Conservation (phyloP, 2,888 invertebrate genomes). For the Drosophila vallismaia region DNA sequence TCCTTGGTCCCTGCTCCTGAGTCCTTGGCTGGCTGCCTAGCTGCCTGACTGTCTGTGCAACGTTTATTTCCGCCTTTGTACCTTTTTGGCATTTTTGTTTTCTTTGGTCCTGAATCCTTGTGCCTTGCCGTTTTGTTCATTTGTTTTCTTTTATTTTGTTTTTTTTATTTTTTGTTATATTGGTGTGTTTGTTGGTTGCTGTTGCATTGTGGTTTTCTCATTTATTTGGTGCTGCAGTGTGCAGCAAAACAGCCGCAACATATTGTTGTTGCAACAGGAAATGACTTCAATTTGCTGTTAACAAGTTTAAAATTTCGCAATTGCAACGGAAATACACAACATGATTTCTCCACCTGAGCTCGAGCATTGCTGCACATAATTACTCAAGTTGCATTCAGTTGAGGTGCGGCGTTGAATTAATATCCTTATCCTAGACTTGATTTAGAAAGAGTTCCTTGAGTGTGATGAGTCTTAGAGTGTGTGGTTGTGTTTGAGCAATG, state of each 20-base stretch:
- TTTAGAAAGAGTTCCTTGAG: conserved; percentile 2
- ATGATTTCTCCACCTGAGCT: conserved; percentile 67
- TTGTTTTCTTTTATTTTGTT: conserved; percentile 9
- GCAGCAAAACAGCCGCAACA: conserved; percentile 49
- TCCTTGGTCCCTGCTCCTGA: conserved; percentile 44
- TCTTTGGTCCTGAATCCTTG: conserved; percentile 46
- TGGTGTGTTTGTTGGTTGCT: conserved; percentile 55
- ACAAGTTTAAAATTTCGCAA: conserved; percentile 80
- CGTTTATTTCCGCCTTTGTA: conserved; percentile 78
- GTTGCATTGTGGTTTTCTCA: conserved; percentile 75
- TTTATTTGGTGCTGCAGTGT: conserved; percentile 64
- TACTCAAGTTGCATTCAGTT: conserved; percentile 53
- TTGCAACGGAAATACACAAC: conserved; percentile 79
- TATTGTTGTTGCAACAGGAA: conserved; percentile 71
- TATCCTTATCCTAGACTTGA: conserved; percentile 16
- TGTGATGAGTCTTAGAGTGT: background rate
- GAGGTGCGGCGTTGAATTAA: conserved; percentile 36
- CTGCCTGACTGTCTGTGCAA: conserved; percentile 58
- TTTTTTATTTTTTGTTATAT: conserved; percentile 21
- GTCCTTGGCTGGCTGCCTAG: conserved; percentile 23
- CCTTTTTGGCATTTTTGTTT: conserved; percentile 77
- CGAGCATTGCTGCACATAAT: conserved; percentile 72
- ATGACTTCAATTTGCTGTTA: conserved; percentile 80
- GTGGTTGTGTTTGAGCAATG: background rate
- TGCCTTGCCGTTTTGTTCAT: conserved; percentile 22